Percentiles rank a stretch among this genome's conserved stretches.
Conservation (phyloP, 2,113 vertebrate genomes). For the Cheirogaleus medius region DNA sequence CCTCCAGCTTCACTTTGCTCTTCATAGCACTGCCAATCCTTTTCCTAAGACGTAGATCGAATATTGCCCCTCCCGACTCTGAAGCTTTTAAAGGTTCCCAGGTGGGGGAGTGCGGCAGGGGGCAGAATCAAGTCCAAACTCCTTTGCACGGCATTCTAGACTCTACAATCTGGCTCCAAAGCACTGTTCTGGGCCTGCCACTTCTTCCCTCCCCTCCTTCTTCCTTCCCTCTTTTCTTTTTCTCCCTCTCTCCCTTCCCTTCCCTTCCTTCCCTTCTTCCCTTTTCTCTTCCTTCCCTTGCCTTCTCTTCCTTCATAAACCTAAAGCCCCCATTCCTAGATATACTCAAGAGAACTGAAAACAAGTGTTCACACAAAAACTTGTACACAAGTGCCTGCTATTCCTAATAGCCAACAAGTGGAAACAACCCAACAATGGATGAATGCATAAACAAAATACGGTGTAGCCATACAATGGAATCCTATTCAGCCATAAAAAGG, state of each 20-base stretch:
- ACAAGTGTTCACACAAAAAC: neutral
- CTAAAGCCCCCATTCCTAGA: neutral
- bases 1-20: neutral
- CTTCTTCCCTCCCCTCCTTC: neutral
- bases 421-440: neutral
- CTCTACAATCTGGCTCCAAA: neutral
- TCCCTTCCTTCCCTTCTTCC: neutral
- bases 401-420: neutral
- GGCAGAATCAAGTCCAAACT: neutral
- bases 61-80: too few relatives aligned
- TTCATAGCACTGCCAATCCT: neutral
- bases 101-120: too few relatives aligned
- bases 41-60: neutral
- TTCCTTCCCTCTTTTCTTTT: too few relatives aligned
- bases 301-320: neutral
- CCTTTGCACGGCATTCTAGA: neutral
- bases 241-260: neutral
- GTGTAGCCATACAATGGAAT: neutral
- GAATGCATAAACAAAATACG: neutral
- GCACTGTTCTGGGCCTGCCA: fast-evolving
- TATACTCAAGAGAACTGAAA: neutral
- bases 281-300: too few relatives aligned
- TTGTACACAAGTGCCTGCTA: neutral
- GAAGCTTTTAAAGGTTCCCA: neutral
- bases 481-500: neutral